Evolutionary conservation across 2,888 invertebrate species (phyloP).

Genomic region (Heliconius aoede): DNA sequence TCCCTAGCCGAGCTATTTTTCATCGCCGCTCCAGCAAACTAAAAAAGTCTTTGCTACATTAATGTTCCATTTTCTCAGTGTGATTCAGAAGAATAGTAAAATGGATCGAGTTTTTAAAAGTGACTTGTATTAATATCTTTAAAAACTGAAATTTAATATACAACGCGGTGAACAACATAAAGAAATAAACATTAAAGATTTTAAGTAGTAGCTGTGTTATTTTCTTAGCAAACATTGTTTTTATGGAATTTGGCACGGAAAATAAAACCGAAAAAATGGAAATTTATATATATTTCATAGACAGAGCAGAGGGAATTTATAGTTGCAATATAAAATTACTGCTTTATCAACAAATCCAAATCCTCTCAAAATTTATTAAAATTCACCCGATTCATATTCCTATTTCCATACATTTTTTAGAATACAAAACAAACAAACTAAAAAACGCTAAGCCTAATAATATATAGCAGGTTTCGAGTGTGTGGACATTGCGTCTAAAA

Average conservation of each 20-base stretch:
- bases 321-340: background rate
- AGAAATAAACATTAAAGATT: slow-evolving; percentile 9
- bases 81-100: slow-evolving; percentile 11
- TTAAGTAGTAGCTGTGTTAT: background rate
- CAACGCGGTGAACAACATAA: background rate
- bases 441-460: background rate
- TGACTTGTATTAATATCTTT: slow-evolving; percentile 27
- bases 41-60: slow-evolving; percentile 23
- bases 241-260: too few relatives aligned
- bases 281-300: too few relatives aligned
- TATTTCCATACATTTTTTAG: slow-evolving; percentile 3
- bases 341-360: background rate
- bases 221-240: background rate
- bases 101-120: slow-evolving; percentile 11
- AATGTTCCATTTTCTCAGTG: slow-evolving; percentile 18
- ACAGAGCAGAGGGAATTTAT: too few relatives aligned
- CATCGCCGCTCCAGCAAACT: slow-evolving; percentile 3
- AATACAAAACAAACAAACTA: background rate
- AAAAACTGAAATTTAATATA: slow-evolving; percentile 14
- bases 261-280: too few relatives aligned
- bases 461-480: slow-evolving; percentile 25
- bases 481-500: slow-evolving; percentile 49
- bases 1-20: slow-evolving; percentile 12
- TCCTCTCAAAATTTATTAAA: background rate
- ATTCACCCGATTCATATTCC: background rate